Percentiles rank a stretch among this genome's conserved stretches.
These are phyloP conservation scores for Sepioteuthis lessoniana DNA, from an alignment of 2,888 invertebrate genomes.

Conservation along the genomic window DNA sequence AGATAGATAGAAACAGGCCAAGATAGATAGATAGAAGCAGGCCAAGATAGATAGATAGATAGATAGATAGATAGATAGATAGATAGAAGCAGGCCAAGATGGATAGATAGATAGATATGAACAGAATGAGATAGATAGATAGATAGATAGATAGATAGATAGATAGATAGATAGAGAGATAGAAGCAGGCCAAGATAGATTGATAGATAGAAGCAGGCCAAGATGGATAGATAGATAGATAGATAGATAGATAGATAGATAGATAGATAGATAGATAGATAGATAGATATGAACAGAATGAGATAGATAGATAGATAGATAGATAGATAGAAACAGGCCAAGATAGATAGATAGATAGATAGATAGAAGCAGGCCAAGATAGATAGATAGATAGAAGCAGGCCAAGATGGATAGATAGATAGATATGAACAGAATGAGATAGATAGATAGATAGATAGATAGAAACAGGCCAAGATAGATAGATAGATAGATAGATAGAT, in stretches of 20 bases:
- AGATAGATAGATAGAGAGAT: neutral
- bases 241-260: neutral
- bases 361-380: too few relatives aligned
- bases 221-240: neutral
- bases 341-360: neutral
- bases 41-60: neutral
- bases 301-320: neutral
- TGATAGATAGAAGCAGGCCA: too few relatives aligned
- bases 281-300: too few relatives aligned
- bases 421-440: too few relatives aligned
- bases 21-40: too few relatives aligned
- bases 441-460: too few relatives aligned
- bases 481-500: too few relatives aligned
- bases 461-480: too few relatives aligned
- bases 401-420: too few relatives aligned
- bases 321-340: neutral
- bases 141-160: neutral
- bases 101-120: neutral
- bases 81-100: too few relatives aligned
- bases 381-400: too few relatives aligned
- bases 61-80: neutral
- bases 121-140: neutral
- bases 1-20: neutral
- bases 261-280: neutral
- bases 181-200: neutral